A percentile compares a stretch with the other conserved stretches of the same genome.
Evolutionary conservation across 2,113 vertebrate genomes (phyloP).

Genomic region (Mirza zaza): DNA sequence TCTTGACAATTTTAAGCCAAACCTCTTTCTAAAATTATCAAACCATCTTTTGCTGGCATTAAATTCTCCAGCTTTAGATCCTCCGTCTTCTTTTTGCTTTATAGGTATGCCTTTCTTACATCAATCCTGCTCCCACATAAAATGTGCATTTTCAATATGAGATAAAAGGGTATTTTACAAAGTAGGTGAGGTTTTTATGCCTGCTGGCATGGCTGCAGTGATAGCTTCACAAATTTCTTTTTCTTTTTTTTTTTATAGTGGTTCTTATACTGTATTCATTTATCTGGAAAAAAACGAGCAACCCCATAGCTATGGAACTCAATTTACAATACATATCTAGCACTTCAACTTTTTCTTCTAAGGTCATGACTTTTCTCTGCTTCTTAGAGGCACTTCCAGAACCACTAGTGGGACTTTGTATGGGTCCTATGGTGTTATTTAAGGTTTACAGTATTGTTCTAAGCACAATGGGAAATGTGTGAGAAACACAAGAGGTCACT

Average conservation of each 20-base stretch:
- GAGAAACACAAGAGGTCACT: neutral
- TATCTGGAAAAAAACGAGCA: neutral
- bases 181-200: neutral
- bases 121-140: neutral
- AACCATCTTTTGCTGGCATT: neutral
- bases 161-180: neutral
- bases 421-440: neutral
- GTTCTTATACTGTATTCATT: neutral
- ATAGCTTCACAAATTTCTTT: neutral
- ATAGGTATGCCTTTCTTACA: neutral
- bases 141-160: neutral
- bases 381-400: neutral
- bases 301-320: neutral
- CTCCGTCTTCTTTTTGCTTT: neutral
- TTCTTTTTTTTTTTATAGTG: neutral
- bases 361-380: neutral
- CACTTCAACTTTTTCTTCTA: neutral
- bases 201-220: neutral
- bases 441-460: neutral
- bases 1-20: neutral
- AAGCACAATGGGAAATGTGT: neutral
- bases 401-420: neutral
- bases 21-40: neutral
- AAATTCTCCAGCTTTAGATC: neutral
- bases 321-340: neutral